phyloP scores from a whole-genome alignment of 2,888 invertebrate genomes.

The Synanthedon formicaeformis region DNA sequence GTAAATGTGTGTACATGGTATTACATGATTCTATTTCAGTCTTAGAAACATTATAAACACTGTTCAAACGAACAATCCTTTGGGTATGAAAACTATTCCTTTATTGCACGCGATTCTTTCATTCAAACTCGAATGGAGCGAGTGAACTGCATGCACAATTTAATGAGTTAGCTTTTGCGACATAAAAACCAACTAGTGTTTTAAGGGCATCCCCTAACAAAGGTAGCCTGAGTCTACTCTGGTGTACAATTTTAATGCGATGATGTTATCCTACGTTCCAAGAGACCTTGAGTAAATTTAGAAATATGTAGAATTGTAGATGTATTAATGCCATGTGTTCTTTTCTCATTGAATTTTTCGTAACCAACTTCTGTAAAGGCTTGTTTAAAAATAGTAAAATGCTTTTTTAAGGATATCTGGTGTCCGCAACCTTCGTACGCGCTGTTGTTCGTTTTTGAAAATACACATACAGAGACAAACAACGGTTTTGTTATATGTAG shows the following conservation, averaged over 20 bases:
- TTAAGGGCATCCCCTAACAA: not conserved
- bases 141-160: not conserved
- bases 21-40: not conserved
- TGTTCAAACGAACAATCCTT: not conserved
- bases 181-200: not conserved
- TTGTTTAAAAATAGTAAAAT: too few relatives aligned
- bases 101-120: too few relatives aligned
- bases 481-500: too few relatives aligned
- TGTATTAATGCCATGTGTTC: too few relatives aligned
- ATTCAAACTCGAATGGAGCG: too few relatives aligned
- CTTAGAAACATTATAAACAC: not conserved
- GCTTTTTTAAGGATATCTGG: too few relatives aligned
- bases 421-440: too few relatives aligned
- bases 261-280: conserved; percentile 10
- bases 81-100: not conserved
- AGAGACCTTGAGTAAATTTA: conserved; percentile 27
- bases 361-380: too few relatives aligned
- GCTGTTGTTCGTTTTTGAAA: too few relatives aligned
- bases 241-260: conserved; percentile 14
- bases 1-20: not conserved
- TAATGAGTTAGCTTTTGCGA: not conserved
- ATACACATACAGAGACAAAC: too few relatives aligned
- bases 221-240: not conserved
- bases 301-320: conserved; percentile 7
- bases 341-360: too few relatives aligned